phyloP scores from a whole-genome alignment of 1,140 invertebrate genomes.

The Prorops nasuta region DNA sequence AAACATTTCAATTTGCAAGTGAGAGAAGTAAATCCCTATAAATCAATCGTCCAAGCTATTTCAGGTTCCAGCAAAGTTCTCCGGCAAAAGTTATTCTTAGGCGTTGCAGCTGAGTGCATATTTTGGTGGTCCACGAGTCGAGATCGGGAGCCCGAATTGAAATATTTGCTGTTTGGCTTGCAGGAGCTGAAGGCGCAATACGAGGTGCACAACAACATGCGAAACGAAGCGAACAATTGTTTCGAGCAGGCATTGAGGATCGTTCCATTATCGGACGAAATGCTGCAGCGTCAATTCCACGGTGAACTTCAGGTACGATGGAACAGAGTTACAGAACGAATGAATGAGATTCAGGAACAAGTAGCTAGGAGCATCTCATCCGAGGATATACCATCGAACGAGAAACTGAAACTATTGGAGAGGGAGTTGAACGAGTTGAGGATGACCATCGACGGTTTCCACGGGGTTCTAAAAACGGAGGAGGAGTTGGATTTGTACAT shows the following conservation, averaged over 20 bases:
- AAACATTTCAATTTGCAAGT: no score
- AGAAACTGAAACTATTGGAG: conserved; percentile 71
- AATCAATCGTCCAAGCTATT: no score
- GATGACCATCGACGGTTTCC: conserved; percentile 65
- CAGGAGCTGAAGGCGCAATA: conserved; percentile 83
- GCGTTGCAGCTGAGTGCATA: no score
- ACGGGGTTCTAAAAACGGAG: conserved; percentile 76
- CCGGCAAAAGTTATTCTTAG: no score
- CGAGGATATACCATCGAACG: conserved; percentile 67
- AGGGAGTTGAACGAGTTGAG: conserved; percentile 71
- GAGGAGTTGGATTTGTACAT: conserved; percentile 79
- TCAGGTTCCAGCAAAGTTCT: no score
- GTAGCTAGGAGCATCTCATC: conserved; percentile 69
- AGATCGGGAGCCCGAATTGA: no score
- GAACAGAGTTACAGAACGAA: conserved; percentile 64
- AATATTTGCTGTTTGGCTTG: no score
- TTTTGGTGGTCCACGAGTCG: no score
- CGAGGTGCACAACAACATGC: conserved; percentile 78
- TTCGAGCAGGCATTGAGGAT: conserved; percentile 77
- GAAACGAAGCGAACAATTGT: conserved; percentile 68
- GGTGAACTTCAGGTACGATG: conserved; percentile 74
- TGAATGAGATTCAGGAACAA: conserved; percentile 65
- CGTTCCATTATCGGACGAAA: conserved; percentile 77
- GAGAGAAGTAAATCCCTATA: no score
- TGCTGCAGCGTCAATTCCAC: conserved; percentile 74